Evolutionary conservation across 1,140 invertebrate species (phyloP).

Genomic region (Drosophila repleta): DNA sequence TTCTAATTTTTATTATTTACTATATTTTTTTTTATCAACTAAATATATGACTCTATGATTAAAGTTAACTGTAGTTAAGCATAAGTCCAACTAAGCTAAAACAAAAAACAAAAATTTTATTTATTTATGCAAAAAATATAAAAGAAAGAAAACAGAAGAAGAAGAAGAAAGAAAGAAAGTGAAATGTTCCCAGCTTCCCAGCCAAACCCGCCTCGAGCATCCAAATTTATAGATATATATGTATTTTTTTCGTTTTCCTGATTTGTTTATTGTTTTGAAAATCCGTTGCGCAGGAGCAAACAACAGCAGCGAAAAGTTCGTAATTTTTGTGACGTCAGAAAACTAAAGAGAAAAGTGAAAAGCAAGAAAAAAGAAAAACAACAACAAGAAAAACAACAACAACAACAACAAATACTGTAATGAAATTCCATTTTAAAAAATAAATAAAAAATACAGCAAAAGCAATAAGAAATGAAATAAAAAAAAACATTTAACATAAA

Average conservation of each 20-base stretch:
- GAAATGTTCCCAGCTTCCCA: neutral
- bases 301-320: slow-evolving; percentile 63
- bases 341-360: slow-evolving; percentile 60
- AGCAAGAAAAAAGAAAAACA: slow-evolving; percentile 27
- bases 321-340: slow-evolving; percentile 82
- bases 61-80: neutral
- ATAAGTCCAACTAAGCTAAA: neutral
- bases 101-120: neutral
- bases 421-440: slow-evolving; percentile 24
- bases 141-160: too few relatives aligned
- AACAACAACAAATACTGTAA: slow-evolving; percentile 33
- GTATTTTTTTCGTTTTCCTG: slow-evolving; percentile 19
- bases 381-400: slow-evolving; percentile 32
- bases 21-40: neutral
- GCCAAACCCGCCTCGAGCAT: neutral
- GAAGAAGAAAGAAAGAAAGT: too few relatives aligned
- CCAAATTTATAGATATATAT: neutral
- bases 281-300: slow-evolving; percentile 70
- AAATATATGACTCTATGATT: neutral
- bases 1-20: neutral
- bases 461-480: slow-evolving; percentile 12
- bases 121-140: neutral
- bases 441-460: slow-evolving; percentile 19
- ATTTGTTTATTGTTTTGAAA: slow-evolving; percentile 68
- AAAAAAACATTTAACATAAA: slow-evolving; percentile 10